Evolutionary conservation across 2,888 invertebrate species (phyloP), one percentile per base, ranked within the genome.

Genomic region (Aricia artaxerxes): DNA sequence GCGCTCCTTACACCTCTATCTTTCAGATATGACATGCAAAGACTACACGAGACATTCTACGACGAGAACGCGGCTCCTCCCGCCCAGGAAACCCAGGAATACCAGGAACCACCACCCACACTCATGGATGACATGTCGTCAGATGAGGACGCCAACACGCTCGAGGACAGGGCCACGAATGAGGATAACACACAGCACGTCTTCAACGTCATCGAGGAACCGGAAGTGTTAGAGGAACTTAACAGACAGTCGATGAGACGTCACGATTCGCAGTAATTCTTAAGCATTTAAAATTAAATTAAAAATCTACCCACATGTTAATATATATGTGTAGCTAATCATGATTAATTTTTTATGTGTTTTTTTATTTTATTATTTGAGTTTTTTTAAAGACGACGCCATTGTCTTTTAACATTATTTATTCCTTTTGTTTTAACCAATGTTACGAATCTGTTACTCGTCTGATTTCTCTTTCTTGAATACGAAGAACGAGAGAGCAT

Each of bases 201-300:
- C 16, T 76, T 76, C 76, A 76, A 76, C 57, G 35, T 76, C 11
- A 76, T 76, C 53, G 76, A 76, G 31, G 57, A 76, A 11, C 76
- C 53, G 24, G 76, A 53, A 35, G 53, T 76, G 73, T 13, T 80
- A 31, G 16, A 72, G 60, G 76, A 80, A 7, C 76, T 60, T 16
- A 31, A 61, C 60, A 77, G 78, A 64, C 77, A 49, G 80, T 79
- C 75, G 31, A 78, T 73, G 57, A 78, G 44, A 72, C 53, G 13
- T 31, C 57, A 76, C 53, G 31, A 31, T 69, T 69, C 35, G 13
- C 69, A 69, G 35, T 38, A 69, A 69, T 38, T 61, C 16, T 6
- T 61, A 5, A 24, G n/a, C 60, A 60, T 5, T 13, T 57, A 57
- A 57, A 57, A 57, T 16, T 4, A 57, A 53, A 13, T 13, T 2